phyloP scores from a whole-genome alignment of 2,888 invertebrate species.

The Sinelater perroti region DNA sequence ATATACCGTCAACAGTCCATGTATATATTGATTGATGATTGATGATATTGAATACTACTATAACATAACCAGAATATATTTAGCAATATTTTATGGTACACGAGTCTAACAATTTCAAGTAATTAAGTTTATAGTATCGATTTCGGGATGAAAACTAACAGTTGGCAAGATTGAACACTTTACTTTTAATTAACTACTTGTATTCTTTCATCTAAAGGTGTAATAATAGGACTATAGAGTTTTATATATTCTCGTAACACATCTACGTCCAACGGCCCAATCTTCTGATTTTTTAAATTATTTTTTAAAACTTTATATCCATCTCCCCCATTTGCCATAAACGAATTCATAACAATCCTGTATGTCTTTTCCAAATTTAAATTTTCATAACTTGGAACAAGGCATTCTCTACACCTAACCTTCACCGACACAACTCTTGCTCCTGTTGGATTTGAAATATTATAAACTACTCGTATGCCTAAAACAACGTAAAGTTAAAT shows the following conservation, averaged over 20 bases:
- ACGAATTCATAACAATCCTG: conserved; percentile 68
- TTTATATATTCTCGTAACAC: conserved; percentile 64
- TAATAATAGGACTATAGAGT: conserved; percentile 60
- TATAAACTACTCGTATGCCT: conserved; percentile 71
- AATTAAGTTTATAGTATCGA: too few relatives aligned
- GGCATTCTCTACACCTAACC: conserved; percentile 71
- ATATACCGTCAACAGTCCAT: too few relatives aligned
- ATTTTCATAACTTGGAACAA: conserved; percentile 69
- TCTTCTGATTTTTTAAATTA: conserved; percentile 62
- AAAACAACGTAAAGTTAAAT: conserved; percentile 22
- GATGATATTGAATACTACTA: too few relatives aligned
- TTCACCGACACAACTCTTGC: conserved; percentile 66
- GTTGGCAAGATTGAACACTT: too few relatives aligned
- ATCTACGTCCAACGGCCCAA: conserved; percentile 65
- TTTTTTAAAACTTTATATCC: conserved; percentile 65
- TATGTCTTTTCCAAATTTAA: conserved; percentile 68
- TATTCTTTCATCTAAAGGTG: conserved; percentile 14
- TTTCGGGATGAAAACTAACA: too few relatives aligned
- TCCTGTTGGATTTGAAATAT: conserved; percentile 67
- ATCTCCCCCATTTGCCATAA: conserved; percentile 73
- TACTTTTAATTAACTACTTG: conserved; percentile 8
- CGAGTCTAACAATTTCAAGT: too few relatives aligned
- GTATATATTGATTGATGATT: too few relatives aligned
- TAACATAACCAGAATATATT: too few relatives aligned
- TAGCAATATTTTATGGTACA: too few relatives aligned